phyloP scores from a whole-genome alignment of 2,113 vertebrate species.

The Corydoras sp. region DNA sequence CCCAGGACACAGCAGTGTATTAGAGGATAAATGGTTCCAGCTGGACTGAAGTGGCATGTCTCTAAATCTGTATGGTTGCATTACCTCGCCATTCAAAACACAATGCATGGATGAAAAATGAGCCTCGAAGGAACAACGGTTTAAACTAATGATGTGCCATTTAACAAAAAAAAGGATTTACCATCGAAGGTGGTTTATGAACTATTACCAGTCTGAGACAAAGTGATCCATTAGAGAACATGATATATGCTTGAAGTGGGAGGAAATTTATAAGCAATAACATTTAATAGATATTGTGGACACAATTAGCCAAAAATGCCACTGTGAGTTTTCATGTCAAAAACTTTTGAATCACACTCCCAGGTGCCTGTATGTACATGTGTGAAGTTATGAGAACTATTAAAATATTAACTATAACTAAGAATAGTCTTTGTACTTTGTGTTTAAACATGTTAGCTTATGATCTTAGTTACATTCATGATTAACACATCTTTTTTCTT shows the following conservation, averaged over 20 bases:
- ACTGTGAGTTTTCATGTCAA: no score
- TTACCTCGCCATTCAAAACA: not conserved
- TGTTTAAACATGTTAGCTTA: no score
- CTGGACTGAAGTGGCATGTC: slow-evolving; percentile 39
- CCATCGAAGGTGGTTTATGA: not conserved
- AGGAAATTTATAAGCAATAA: not conserved
- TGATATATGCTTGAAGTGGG: no score
- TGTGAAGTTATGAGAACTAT: no score
- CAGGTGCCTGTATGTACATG: no score
- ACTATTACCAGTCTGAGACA: not conserved
- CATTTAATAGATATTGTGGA: not conserved
- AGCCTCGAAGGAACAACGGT: not conserved
- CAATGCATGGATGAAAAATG: not conserved
- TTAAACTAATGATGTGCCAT: slow-evolving; percentile 1
- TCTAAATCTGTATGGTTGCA: slow-evolving; percentile 37
- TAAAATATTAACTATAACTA: no score
- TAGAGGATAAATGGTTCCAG: slow-evolving; percentile 46
- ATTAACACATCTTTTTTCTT: no score
- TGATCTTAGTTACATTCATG: no score
- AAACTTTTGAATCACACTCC: no score
- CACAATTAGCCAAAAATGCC: no score
- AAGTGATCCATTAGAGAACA: no score
- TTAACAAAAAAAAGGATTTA: slow-evolving; percentile 2
- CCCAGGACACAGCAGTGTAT: slow-evolving; percentile 34
- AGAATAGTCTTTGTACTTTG: no score